Evolutionary conservation across 2,113 vertebrate species (phyloP).

Genomic region (Setophaga petechia): DNA sequence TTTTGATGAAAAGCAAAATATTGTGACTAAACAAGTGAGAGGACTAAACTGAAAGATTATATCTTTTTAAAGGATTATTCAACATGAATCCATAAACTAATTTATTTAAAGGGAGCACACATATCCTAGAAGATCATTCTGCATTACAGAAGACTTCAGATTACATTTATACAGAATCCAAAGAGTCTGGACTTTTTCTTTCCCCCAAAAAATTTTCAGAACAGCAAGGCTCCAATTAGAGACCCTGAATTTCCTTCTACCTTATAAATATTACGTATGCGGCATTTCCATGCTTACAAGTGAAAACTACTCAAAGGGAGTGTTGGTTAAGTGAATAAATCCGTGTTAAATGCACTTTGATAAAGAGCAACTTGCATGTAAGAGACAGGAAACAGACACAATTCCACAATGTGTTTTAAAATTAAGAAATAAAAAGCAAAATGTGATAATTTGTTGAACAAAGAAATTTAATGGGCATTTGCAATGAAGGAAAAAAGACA

Average conservation of each 20-base stretch:
- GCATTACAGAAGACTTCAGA: conserved; percentile 63
- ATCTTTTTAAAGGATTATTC: neutral
- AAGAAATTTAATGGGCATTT: neutral
- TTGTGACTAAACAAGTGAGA: neutral
- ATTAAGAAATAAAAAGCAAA: conserved; percentile 10
- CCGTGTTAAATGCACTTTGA: conserved; percentile 26
- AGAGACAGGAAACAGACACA: conserved; percentile 34
- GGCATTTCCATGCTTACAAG: conserved; percentile 72
- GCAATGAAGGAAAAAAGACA: neutral
- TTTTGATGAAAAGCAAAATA: neutral
- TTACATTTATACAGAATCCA: conserved; percentile 59
- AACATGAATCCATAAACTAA: neutral
- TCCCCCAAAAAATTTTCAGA: conserved; percentile 63
- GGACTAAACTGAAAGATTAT: neutral
- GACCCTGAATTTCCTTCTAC: conserved; percentile 67
- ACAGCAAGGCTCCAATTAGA: conserved; percentile 69
- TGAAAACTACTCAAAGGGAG: conserved; percentile 67
- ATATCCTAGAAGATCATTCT: conserved; percentile 60
- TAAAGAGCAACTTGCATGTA: neutral
- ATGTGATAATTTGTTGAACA: conserved; percentile 4
- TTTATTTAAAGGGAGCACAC: conserved; percentile 59
- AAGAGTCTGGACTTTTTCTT: conserved; percentile 8
- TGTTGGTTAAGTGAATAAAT: conserved; percentile 69
- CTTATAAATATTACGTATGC: conserved; percentile 73
- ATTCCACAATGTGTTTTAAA: conserved; percentile 43